phyloP scores from a whole-genome alignment of 2,113 vertebrate species.

The Raja brachyura region DNA sequence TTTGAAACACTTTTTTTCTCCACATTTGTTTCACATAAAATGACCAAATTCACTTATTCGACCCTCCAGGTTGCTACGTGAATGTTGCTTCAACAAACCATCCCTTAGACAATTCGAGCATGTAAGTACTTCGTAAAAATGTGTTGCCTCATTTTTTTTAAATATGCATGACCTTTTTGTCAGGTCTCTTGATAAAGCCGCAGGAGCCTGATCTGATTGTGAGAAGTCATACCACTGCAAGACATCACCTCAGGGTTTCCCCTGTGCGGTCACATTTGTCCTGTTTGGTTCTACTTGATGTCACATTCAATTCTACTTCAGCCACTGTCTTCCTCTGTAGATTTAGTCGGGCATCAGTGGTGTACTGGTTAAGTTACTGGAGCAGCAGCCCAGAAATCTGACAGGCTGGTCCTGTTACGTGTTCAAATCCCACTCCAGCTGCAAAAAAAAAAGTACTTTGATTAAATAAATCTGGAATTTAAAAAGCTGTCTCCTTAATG shows the following conservation, averaged over 20 bases:
- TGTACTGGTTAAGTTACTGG: no score
- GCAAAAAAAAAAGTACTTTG: no score
- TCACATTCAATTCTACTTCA: neutral
- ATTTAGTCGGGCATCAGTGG: neutral
- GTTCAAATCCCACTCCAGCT: no score
- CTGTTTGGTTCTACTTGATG: neutral
- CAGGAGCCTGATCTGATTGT: neutral
- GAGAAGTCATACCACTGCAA: neutral
- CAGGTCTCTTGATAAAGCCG: neutral
- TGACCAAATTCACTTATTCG: neutral
- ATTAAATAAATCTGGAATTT: no score
- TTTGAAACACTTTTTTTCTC: neutral
- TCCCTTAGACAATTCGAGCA: neutral
- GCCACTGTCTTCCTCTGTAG: neutral
- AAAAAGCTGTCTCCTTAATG: no score
- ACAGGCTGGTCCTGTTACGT: no score
- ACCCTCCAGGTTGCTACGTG: neutral
- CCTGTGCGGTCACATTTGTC: neutral
- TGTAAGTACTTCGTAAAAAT: neutral
- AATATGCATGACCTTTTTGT: neutral
- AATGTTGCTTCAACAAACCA: neutral
- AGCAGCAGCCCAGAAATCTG: no score
- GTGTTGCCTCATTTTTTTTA: conserved; percentile 10
- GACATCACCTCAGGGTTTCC: neutral
- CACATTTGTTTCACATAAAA: neutral